These are phyloP conservation scores for Oreortyx pictus DNA, from an alignment of 2,797 vertebrate species.

Conservation along the genomic window DNA sequence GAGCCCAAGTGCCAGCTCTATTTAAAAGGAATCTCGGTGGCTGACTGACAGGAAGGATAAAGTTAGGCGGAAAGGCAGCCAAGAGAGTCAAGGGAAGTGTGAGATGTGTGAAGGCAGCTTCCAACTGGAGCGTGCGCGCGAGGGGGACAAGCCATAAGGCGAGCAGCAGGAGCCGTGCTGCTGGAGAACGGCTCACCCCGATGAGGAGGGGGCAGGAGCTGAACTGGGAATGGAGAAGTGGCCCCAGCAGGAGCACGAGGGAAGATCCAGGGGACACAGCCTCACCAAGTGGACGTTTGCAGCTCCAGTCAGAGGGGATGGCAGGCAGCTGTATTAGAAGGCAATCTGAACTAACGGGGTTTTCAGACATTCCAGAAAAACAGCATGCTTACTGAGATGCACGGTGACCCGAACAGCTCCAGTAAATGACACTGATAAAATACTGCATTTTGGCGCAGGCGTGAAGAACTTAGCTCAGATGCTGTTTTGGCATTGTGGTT, in stretches of 20 bases:
- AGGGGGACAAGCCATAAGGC: neutral
- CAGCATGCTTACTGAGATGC: neutral
- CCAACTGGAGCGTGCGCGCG: neutral
- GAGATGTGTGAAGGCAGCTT: conserved; percentile 38
- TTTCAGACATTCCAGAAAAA: neutral
- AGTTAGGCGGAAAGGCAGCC: conserved; percentile 51
- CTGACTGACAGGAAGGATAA: conserved; percentile 57
- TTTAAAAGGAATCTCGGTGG: conserved; percentile 47
- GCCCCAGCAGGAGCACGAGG: neutral
- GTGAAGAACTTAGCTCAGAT: conserved; percentile 56
- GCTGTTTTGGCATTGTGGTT: conserved; percentile 57
- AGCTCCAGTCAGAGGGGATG: neutral
- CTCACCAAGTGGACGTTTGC: rapidly evolving
- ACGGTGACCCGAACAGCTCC: conserved; percentile 62
- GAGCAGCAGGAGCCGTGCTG: rapidly evolving
- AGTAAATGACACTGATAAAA: conserved; percentile 59
- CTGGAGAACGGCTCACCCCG: rapidly evolving
- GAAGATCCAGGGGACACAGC: rapidly evolving
- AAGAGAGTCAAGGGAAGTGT: conserved; percentile 64
- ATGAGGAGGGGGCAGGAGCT: neutral
- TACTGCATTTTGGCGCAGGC: conserved; percentile 43
- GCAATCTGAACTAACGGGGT: neutral
- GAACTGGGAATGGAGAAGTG: neutral
- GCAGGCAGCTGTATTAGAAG: neutral
- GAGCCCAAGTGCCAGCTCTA: neutral